phyloP scores from a whole-genome alignment of 2,888 invertebrate species.

The Micoletzkya japonica region DNA sequence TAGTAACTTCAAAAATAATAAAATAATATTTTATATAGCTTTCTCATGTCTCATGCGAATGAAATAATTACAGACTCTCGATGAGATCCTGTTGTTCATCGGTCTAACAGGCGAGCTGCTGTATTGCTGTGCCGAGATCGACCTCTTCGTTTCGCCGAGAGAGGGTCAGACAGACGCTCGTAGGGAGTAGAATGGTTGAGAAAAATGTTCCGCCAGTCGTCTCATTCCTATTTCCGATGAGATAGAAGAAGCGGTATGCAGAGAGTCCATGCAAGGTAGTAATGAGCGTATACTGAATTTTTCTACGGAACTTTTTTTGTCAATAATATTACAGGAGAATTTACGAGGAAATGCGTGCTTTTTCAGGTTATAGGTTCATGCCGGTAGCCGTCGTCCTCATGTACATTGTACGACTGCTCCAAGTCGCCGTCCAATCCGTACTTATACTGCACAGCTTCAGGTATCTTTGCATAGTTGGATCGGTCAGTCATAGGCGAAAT shows the following conservation, averaged over 20 bases:
- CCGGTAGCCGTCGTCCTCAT: slow-evolving; percentile 53
- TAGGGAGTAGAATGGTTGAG: neutral
- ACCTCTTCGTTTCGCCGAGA: slow-evolving; percentile 21
- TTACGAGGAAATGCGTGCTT: neutral
- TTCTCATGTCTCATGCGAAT: neutral
- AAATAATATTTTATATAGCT: slow-evolving; percentile 2
- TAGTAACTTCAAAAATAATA: neutral
- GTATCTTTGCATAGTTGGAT: slow-evolving; percentile 27
- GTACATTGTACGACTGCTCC: slow-evolving; percentile 50
- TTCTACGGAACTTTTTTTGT: neutral
- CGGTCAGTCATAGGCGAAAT: too few relatives aligned
- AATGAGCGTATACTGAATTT: neutral
- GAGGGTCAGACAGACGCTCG: too few relatives aligned
- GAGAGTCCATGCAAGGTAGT: neutral
- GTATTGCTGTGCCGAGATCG: slow-evolving; percentile 41
- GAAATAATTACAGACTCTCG: slow-evolving; percentile 43
- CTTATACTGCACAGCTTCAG: slow-evolving; percentile 55
- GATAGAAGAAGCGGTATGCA: neutral
- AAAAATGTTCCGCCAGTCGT: neutral
- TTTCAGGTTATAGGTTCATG: slow-evolving; percentile 19
- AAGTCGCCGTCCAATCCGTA: slow-evolving; percentile 59
- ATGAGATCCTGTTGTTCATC: slow-evolving; percentile 59
- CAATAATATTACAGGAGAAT: neutral
- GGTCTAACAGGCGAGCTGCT: slow-evolving; percentile 59
- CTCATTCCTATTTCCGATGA: neutral